Evolutionary conservation across 2,888 invertebrate species (phyloP), one percentile per base, ranked within the genome.

Genomic region (Palloptera scutellata): DNA sequence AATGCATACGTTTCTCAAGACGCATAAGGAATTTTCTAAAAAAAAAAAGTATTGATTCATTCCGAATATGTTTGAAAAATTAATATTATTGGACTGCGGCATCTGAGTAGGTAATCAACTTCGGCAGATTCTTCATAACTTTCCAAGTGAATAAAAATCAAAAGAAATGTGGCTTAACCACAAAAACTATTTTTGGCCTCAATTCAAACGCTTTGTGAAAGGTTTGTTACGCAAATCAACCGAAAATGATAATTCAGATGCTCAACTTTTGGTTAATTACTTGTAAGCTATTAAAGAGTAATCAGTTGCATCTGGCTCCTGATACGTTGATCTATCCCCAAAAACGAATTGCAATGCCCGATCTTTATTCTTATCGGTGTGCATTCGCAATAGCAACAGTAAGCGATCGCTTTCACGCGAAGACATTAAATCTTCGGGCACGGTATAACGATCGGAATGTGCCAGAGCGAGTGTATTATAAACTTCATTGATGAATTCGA

Each of bases 401-500:
- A 66, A 42, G 6, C 73, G 74, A 41, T 77, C 75, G n/a, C 20
- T 42, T 9, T 54, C 54, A 13, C 57, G 66, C 9, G 41, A 10
- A 5, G 51, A 4, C 0, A 71, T 43, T 30, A 76, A 69, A 9
- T 76, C 67, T 1, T 69, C 69, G 13, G 73, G 66, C 61, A 77
- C 68, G 20, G 74, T 74, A 72, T 75, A 83, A 66, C 74, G 74
- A 74, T 82, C 81, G 52, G 79, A 72, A 72, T 80, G 78, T n/a
- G 83, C 78, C 67, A 84, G 62, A 4, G 79, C 84, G 40, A 83
- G 61, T 9, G 78, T 77, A 71, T 84, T 83, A 64, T 81, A 84
- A 30, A 84, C 80, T 72, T 84, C 84, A 71, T 82, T 82, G 20
- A 80, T 76, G 65, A 83, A 84, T 72, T 83, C 81, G 72, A 83